Conservation (phyloP, 2,113 vertebrate species). For the Periophthalmus modestus region DNA sequence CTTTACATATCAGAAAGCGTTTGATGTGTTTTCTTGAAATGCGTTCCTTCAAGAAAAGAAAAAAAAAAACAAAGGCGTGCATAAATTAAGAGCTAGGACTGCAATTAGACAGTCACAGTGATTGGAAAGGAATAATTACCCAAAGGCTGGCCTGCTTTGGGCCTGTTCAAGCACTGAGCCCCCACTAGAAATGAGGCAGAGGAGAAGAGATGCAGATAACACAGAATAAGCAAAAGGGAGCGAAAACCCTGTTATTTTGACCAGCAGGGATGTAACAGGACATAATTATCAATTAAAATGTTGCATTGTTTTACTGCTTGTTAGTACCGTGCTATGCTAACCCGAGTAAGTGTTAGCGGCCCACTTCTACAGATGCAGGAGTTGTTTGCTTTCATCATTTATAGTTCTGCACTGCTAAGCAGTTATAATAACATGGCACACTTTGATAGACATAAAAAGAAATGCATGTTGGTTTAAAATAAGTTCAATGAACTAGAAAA, state of each 20-base stretch:
- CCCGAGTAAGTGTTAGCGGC: constrained; percentile 14
- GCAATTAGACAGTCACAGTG: constrained; percentile 75
- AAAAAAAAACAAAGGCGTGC: constrained; percentile 76
- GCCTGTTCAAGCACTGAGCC: constrained; percentile 49
- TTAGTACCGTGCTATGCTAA: constrained; percentile 17
- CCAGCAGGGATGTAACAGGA: constrained; percentile 34
- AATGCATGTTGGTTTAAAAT: constrained; percentile 4
- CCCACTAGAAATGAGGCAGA: constrained; percentile 23
- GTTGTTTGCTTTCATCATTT: constrained; percentile 13
- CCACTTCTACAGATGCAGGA: neutral
- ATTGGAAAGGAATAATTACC: constrained; percentile 76
- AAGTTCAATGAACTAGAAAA: constrained; percentile 1
- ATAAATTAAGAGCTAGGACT: constrained; percentile 73
- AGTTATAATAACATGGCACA: neutral
- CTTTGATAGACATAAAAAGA: constrained; percentile 8
- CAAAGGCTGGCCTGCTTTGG: constrained; percentile 63
- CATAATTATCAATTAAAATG: constrained; percentile 51
- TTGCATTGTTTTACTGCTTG: constrained; percentile 33
- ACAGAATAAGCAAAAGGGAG: constrained; percentile 9
- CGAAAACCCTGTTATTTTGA: constrained; percentile 46
- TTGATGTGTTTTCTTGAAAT: constrained; percentile 76
- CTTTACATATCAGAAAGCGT: constrained; percentile 73
- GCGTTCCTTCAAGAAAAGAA: constrained; percentile 73
- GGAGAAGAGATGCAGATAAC: constrained; percentile 16
- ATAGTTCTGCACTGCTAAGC: neutral